Base-by-base conservation (phyloP, 2,113 vertebrate species). In the Campylorhamphus procurvoides region DNA sequence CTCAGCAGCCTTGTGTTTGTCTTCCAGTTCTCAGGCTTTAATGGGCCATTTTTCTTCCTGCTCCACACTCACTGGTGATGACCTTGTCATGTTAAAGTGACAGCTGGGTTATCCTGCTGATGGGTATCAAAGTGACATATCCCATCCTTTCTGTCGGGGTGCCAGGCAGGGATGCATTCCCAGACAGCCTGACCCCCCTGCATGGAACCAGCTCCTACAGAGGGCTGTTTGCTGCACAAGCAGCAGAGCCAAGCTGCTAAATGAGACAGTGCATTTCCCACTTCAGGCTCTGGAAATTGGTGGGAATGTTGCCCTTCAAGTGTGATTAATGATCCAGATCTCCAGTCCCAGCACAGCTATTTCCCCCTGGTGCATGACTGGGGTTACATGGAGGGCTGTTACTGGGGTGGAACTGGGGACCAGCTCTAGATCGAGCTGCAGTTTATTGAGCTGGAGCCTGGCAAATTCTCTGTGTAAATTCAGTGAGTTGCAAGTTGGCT, bases 41-140 rank as follows among this genome's bases (percentile, higher is more conserved):
- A 96, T 44, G 91, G 93, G 86, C 91, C 95, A 87, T 87, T 93
- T 87, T 93, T 97, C 97, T 94, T 81, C 25, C 89, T 89, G 91
- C 85, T 27, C 93, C 97, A 29, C 46, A 1, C 62, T 73, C 88
- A 52, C 92, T 59, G 90, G 66, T 37, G 64, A 27, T 74, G 96
- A 97, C 97, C 95, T 74, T 47, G 97, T 97, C 97, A 69, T 35
- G 66, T 95, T 97, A 85, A 94, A 85, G 81, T 66, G 93, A 91
- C 96, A 73, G 73, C 19, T 24, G 17, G 59, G 25, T 79, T 24
- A 35, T 39, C 31, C 28, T 18, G 69, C 75, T 74, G 68, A 67
- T 60, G 59, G 91, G 81, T 84, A 72, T 88, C 87, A 74, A 47
- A 55, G 33, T 92, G 93, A 97, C 88, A 53, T 53, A 93, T 66